These are phyloP conservation scores for Romanogobio albipinnatus DNA, from an alignment of 2,113 vertebrate species.

Conservation along the genomic window DNA sequence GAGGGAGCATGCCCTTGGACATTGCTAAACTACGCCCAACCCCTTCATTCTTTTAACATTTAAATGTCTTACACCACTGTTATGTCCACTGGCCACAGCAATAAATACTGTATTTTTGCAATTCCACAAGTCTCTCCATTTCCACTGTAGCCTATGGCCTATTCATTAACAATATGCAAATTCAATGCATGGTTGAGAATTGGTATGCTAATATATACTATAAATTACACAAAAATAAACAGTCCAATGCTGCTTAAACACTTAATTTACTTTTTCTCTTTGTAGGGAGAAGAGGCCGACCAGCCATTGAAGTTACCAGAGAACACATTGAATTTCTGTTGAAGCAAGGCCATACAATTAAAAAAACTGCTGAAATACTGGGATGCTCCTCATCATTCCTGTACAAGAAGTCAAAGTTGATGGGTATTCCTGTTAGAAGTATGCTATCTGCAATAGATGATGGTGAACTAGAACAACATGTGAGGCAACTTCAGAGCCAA, in stretches of 20 bases:
- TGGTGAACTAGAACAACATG: no score
- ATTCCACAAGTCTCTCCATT: no score
- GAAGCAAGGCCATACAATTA: background rate
- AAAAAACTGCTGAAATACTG: background rate
- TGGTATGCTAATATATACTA: background rate
- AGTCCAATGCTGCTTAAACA: background rate
- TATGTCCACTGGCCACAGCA: no score
- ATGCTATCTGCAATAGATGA: no score
- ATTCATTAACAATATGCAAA: background rate
- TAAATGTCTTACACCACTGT: no score
- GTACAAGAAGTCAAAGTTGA: background rate
- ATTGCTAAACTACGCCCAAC: no score
- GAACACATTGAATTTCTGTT: slow-evolving; percentile 26
- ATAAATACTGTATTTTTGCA: no score
- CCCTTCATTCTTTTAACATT: no score
- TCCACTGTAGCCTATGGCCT: no score
- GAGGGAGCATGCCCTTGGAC: no score
- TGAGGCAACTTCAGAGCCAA: no score
- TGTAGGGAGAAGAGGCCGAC: background rate
- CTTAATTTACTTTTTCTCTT: background rate
- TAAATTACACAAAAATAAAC: background rate
- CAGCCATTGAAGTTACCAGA: background rate
- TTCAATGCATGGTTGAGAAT: background rate
- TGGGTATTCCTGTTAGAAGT: no score
- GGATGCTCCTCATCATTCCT: slow-evolving; percentile 19